Percentiles rank a stretch among this genome's conserved stretches.
Evolutionary conservation across 2,888 invertebrate species (phyloP).

Genomic region (Callimorpha dominula): DNA sequence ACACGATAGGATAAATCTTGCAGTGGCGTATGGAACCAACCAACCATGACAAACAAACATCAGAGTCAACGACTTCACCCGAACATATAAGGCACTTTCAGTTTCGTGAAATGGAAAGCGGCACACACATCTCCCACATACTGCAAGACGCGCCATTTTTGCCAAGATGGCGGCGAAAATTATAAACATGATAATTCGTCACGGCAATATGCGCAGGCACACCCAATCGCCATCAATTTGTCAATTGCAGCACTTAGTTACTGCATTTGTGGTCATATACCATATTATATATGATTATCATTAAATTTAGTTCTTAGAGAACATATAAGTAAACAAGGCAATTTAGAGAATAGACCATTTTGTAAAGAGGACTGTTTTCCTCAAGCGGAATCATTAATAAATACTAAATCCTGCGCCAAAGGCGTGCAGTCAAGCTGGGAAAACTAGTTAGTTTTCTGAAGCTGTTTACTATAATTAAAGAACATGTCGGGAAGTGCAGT

Average conservation of each 20-base stretch:
- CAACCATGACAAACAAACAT: conserved; percentile 84
- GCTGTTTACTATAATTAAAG: conserved; percentile 21
- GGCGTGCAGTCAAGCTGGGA: neutral
- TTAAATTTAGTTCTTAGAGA: neutral
- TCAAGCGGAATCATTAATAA: neutral
- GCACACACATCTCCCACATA: conserved; percentile 74
- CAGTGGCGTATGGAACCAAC: conserved; percentile 68
- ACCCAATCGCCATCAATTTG: conserved; percentile 72
- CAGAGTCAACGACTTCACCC: conserved; percentile 84
- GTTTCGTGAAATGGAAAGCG: conserved; percentile 85
- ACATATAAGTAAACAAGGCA: neutral
- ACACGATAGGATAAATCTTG: conserved; percentile 76
- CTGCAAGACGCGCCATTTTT: conserved; percentile 73
- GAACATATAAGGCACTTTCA: conserved; percentile 83
- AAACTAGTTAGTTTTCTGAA: conserved; percentile 23
- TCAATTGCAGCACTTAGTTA: conserved; percentile 62
- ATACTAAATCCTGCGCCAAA: neutral
- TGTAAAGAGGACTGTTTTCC: neutral
- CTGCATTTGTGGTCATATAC: conserved; percentile 48
- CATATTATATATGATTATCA: neutral
- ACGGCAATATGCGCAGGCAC: conserved; percentile 67
- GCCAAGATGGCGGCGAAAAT: conserved; percentile 77
- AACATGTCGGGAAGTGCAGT: conserved; percentile 63
- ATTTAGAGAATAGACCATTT: neutral
- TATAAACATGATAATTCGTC: conserved; percentile 78